Evolutionary conservation across 2,888 invertebrate genomes (phyloP).

Genomic region (Callimorpha dominula): DNA sequence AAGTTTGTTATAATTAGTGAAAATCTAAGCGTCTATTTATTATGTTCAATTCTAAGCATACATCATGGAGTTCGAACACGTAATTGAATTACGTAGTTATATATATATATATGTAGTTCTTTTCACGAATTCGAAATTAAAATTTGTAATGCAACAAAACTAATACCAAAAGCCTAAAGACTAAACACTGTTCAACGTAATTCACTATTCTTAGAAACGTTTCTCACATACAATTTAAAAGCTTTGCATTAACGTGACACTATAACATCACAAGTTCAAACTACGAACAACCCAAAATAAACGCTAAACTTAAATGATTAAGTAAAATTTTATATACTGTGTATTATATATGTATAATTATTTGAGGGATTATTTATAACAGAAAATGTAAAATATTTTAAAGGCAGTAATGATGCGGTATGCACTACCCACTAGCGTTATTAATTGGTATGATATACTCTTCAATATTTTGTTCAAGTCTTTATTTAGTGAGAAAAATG

Average conservation of each 20-base stretch:
- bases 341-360: background rate
- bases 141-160: no score
- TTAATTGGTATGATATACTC: slow-evolving; percentile 10
- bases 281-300: background rate
- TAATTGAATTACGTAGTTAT: no score
- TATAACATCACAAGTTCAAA: slow-evolving; percentile 9
- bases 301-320: background rate
- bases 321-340: background rate
- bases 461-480: background rate
- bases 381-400: slow-evolving; percentile 19
- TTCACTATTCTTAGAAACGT: slow-evolving; percentile 33
- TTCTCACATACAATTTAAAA: slow-evolving; percentile 33
- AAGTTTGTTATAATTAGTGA: no score
- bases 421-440: slow-evolving; percentile 1
- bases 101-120: no score
- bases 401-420: slow-evolving; percentile 35
- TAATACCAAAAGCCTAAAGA: slow-evolving; percentile 3
- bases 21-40: no score
- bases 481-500: background rate
- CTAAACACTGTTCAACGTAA: slow-evolving; percentile 25
- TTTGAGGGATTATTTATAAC: slow-evolving; percentile 10
- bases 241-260: background rate
- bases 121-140: no score
- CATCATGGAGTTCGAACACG: no score
- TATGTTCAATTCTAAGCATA: no score